Evolutionary conservation across 2,797 vertebrate genomes (phyloP), one percentile per base, ranked within the genome.

Genomic region (Hippocampus kuda): DNA sequence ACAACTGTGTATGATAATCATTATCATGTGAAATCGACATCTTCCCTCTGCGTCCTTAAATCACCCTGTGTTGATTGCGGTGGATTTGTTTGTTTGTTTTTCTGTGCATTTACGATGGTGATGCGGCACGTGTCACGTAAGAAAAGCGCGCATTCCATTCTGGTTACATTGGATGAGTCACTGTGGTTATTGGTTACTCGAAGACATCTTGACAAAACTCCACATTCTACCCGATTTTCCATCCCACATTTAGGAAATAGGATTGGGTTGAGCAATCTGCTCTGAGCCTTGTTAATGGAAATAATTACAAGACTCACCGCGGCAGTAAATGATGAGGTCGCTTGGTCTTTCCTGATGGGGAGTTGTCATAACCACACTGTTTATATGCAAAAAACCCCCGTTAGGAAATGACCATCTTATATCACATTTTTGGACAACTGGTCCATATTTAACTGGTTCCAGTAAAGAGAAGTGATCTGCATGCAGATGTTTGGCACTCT

Each of bases 271-370:
- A 69, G 54, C n/a, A 53, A 71, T 68, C 24, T 69, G 3, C 41
- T 81, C 69, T 72, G 46, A 75, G 68, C 69, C 76, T 81, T 44
- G 72, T 72, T 70, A 74, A 69, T 70, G 62, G 54, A 70, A 69
- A 75, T 75, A 69, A 78, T 74, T 48, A 68, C 62, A 76, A 69
- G 63, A 72, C 56, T 77, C 59, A 69, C 68, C 61, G 44, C 68
- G 74, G 67, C 56, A 73, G 74, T 77, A 77, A 74, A 70, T 57
- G 70, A 68, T 70, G 67, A 65, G 68, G 65, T 70, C 61, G 51
- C 69, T 67, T 70, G 59, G 54, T 70, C 70, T 65, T 75, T 51
- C 30, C 69, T 66, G 69, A 72, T 53, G 44, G 60, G 68, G 67
- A 68, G 63, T 70, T 27, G 10, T 74, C 71, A 77, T 69, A 73